These are phyloP conservation scores for Zoroaster sp. DNA, from an alignment of 53 echinoderm and acorn worm species.

Conservation along the genomic window DNA sequence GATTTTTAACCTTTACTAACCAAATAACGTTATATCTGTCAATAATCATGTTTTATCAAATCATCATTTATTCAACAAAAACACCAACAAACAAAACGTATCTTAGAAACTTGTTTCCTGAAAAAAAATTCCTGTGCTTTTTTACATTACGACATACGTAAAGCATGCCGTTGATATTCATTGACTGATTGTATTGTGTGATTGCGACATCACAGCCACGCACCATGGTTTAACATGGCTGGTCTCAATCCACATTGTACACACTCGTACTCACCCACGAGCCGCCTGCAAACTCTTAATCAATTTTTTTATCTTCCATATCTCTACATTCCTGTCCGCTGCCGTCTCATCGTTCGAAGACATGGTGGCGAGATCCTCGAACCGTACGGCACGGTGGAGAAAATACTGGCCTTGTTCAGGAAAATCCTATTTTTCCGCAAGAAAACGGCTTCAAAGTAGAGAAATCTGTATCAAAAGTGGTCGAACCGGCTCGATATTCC, in stretches of 20 bases:
- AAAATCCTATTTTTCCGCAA: neutral
- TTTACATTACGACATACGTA: too few species aligned
- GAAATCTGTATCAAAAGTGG: neutral
- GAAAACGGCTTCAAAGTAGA: neutral
- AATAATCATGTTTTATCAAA: too few species aligned
- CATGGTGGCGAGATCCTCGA: slow-evolving; percentile 32
- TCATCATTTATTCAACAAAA: too few species aligned
- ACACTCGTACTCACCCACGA: slow-evolving; percentile 82
- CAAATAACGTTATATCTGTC: too few species aligned
- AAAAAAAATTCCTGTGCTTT: too few species aligned
- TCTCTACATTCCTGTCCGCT: slow-evolving; percentile 99
- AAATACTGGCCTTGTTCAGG: neutral
- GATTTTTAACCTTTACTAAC: too few species aligned
- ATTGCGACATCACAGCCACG: slow-evolving; percentile 46
- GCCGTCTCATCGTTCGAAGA: slow-evolving; percentile 84
- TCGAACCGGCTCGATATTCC: neutral
- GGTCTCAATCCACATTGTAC: slow-evolving; percentile 12
- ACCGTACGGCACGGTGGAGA: slow-evolving; percentile 16
- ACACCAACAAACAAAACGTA: too few species aligned
- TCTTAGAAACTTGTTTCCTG: too few species aligned
- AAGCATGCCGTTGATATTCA: too few species aligned
- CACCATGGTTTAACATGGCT: neutral
- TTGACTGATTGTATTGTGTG: too few species aligned
- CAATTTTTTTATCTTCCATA: slow-evolving; percentile 99
- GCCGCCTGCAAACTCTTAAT: slow-evolving; percentile 99